Conservation (phyloP, 2,888 invertebrate species). For the Spilarctia lutea region DNA sequence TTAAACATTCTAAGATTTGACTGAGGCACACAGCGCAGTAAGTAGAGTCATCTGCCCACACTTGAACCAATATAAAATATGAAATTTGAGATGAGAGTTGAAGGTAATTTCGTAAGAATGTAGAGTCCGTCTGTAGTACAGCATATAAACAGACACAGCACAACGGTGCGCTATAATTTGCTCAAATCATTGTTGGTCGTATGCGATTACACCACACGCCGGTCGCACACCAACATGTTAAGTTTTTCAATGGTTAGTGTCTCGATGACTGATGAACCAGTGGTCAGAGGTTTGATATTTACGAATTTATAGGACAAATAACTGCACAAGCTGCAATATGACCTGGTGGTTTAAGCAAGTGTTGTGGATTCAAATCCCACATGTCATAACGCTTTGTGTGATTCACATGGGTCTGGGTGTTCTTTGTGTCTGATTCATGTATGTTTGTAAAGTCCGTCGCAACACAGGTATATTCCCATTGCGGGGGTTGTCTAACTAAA, state of each 20-base stretch:
- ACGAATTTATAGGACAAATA: too few species aligned
- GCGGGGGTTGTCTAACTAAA: too few species aligned
- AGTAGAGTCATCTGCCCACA: slow-evolving; percentile 6
- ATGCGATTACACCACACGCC: slow-evolving; percentile 20
- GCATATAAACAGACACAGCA: slow-evolving; percentile 42
- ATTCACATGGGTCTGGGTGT: too few species aligned
- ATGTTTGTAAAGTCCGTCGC: too few species aligned
- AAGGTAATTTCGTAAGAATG: slow-evolving; percentile 45
- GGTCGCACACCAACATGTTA: background rate
- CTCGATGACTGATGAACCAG: too few species aligned
- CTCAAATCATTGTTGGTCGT: slow-evolving; percentile 69
- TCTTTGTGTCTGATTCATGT: too few species aligned
- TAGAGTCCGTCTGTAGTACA: slow-evolving; percentile 26
- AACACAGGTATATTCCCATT: too few species aligned
- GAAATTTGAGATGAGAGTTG: slow-evolving; percentile 27
- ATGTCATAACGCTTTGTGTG: too few species aligned
- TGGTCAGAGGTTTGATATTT: too few species aligned
- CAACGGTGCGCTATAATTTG: slow-evolving; percentile 61
- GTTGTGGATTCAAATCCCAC: too few species aligned
- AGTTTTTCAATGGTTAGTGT: background rate
- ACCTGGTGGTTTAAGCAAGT: too few species aligned
- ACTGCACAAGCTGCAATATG: too few species aligned
- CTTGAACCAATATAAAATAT: slow-evolving; percentile 19
- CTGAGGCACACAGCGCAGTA: background rate
- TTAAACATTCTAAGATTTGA: background rate